These are phyloP conservation scores for Lingula anatina DNA, from an alignment of 2,888 invertebrate genomes.

Conservation along the genomic window DNA sequence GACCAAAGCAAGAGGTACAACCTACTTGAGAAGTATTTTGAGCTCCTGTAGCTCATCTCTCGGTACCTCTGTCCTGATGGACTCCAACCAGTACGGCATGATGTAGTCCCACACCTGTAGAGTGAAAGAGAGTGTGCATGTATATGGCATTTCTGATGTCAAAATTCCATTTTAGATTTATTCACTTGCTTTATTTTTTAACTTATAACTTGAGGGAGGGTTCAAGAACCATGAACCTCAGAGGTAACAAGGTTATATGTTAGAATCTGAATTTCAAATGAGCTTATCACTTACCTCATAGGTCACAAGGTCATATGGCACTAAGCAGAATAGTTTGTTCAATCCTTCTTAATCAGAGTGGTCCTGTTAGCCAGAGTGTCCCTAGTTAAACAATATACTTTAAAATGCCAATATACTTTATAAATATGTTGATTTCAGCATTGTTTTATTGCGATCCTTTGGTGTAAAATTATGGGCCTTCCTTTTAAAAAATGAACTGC, in stretches of 20 bases:
- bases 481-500: too few relatives aligned
- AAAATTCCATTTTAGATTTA: too few relatives aligned
- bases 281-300: slow-evolving; percentile 79
- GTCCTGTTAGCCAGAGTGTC: slow-evolving; percentile 58
- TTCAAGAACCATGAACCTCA: background rate
- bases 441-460: too few relatives aligned
- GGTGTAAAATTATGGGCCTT: too few relatives aligned
- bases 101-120: slow-evolving; percentile 81
- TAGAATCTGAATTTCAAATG: background rate
- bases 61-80: slow-evolving; percentile 64
- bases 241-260: background rate
- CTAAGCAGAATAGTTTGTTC: slow-evolving; percentile 87
- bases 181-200: too few relatives aligned
- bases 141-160: too few relatives aligned
- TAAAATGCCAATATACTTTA: too few relatives aligned
- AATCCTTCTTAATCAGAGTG: slow-evolving; percentile 88
- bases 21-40: slow-evolving; percentile 69
- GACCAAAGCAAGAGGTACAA: too few relatives aligned
- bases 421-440: too few relatives aligned
- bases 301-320: slow-evolving; percentile 95
- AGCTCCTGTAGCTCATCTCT: slow-evolving; percentile 81
- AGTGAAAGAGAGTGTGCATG: background rate
- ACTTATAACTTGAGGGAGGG: too few relatives aligned
- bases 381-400: slow-evolving; percentile 28
- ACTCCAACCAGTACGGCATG: slow-evolving; percentile 99